Evolutionary conservation across 37 sponge, comb jelly and placozoan genomes (phyloP), one percentile per base, ranked within the genome.

Genomic region (Bolinopsis microptera): DNA sequence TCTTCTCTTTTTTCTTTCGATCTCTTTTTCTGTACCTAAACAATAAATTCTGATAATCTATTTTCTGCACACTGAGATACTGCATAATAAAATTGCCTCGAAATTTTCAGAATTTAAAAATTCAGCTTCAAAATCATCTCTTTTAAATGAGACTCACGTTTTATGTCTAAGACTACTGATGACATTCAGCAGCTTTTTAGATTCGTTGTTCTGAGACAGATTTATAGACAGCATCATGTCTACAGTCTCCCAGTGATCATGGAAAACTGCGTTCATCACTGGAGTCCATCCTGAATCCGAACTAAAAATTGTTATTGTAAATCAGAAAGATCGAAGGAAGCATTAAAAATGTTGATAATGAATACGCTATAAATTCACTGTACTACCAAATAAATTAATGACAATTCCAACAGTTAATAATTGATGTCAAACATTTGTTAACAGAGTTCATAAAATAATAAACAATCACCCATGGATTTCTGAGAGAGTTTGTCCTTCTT

Each of bases 201-300:
- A 77, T 2, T 35, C 80, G 3, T 0, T 1, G 13, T 13, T 48
- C 9, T 13, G 61, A 48, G 61, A 48, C 35, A 77, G 80, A 28
- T 32, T 77, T 21, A 16, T 27, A 9, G 38, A 21, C 30, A 86
- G 28, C 27, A 41, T 33, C 41, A 86, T n/a, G 26, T 86, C 28
- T 0, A 86, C 90, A 2, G 61, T 86, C n/a, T 86, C 48, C 90
- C 90, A 86, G 24, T 86, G 90, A 24, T 40, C 90, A 13, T 86
- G 41, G 35, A 27, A 86, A 13, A 86, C 90, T 3, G 90, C 90
- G 48, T 86, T 39, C 90, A 86, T 86, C 23, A 41, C 30, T 1
- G 90, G 90, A 2, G 90, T 39, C 90, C 90, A 86, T n/a, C n/a
- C n/a, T n/a, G n/a, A n/a, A 23, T 38, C 90, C n/a, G 30, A 28